Evolutionary conservation across 2,797 vertebrate genomes (phyloP).

Genomic region (Margarornis squamiger): DNA sequence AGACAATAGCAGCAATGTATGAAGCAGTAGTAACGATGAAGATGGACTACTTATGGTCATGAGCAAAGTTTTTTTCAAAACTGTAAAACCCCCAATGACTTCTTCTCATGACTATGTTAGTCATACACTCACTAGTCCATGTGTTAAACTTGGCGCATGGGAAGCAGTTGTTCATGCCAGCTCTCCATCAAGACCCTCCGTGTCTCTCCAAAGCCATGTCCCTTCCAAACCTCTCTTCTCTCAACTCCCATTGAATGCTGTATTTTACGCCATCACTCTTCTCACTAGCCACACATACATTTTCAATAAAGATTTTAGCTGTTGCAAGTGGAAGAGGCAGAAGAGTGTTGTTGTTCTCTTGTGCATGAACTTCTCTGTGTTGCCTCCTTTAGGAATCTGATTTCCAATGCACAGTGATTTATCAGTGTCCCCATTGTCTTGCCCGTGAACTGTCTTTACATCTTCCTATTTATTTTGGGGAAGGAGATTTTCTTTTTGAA

Average conservation of each 20-base stretch:
- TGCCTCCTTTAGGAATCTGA: not conserved
- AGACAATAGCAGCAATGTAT: not conserved
- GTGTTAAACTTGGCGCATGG: not conserved
- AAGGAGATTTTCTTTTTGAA: slow-evolving; percentile 56
- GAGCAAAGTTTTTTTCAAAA: not conserved
- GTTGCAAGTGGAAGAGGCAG: not conserved
- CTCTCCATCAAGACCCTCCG: not conserved
- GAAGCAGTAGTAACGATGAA: not conserved
- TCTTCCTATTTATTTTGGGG: slow-evolving; percentile 26
- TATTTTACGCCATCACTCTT: not conserved
- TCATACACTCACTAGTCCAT: rapidly evolving
- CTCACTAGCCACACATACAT: not conserved
- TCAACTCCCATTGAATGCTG: not conserved
- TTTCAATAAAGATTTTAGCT: not conserved
- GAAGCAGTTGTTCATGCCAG: not conserved
- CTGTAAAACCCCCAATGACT: rapidly evolving
- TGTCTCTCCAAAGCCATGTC: not conserved
- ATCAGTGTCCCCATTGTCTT: not conserved
- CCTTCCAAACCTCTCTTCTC: not conserved
- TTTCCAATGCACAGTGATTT: slow-evolving; percentile 27
- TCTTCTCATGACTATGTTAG: not conserved
- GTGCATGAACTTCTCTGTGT: not conserved
- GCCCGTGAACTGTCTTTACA: not conserved
- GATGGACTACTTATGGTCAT: not conserved
- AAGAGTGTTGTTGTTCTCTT: not conserved